Percentiles rank a stretch among this genome's conserved stretches.
phyloP scores from a whole-genome alignment of 2,113 vertebrate species.

The Cryptotis parvus region DNA sequence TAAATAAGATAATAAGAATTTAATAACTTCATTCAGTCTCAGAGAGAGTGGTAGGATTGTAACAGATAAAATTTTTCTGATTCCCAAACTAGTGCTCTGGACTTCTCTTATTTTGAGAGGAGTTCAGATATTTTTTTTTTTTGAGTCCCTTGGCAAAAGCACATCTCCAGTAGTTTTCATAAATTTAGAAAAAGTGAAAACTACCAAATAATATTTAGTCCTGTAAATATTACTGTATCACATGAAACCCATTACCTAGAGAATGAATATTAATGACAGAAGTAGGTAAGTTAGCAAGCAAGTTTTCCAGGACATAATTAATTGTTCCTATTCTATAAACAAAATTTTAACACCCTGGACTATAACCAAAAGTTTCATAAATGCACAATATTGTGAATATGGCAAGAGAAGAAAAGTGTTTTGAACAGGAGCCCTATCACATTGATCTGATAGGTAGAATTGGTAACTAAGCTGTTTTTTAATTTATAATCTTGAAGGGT shows the following conservation, averaged over 20 bases:
- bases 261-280: background rate
- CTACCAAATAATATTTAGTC: background rate
- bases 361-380: background rate
- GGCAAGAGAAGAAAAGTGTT: background rate
- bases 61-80: background rate
- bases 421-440: background rate
- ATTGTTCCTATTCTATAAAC: background rate
- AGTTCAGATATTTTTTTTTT: background rate
- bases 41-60: constrained; percentile 10
- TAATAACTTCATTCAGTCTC: background rate
- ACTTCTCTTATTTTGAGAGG: background rate
- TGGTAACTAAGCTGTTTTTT: background rate
- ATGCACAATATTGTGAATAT: constrained; percentile 17
- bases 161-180: background rate
- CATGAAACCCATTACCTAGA: background rate
- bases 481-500: background rate
- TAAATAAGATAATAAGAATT: background rate
- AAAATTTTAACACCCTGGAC: background rate
- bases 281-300: background rate
- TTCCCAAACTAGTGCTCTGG: background rate
- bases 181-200: constrained; percentile 41
- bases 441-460: background rate
- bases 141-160: background rate
- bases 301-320: background rate
- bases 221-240: background rate